phyloP scores from a whole-genome alignment of 2,797 vertebrate genomes.

The Diplodus sargus region DNA sequence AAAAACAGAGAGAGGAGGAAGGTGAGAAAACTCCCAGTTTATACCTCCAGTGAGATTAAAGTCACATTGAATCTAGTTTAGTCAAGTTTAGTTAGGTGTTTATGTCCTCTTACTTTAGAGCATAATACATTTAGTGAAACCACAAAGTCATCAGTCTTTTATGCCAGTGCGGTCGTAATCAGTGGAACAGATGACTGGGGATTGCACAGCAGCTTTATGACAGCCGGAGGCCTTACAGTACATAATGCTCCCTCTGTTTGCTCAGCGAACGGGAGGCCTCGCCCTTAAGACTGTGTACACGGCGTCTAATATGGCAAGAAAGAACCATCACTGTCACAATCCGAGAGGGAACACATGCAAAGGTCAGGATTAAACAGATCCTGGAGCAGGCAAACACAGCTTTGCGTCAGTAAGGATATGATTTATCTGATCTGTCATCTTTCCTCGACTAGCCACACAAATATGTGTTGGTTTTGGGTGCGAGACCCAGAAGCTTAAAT shows the following conservation, averaged over 20 bases:
- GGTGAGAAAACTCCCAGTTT: conserved; percentile 43
- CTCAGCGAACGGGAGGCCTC: conserved; percentile 71
- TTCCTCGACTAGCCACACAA: conserved; percentile 41
- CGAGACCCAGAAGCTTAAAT: conserved; percentile 43
- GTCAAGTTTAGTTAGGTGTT: not conserved
- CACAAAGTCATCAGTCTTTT: conserved; percentile 40
- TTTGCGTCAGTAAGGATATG: conserved; percentile 66
- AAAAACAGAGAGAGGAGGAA: not conserved
- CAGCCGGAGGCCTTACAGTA: conserved; percentile 50
- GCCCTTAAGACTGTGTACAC: conserved; percentile 81
- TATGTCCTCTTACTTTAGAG: conserved; percentile 3
- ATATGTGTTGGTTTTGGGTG: conserved; percentile 67
- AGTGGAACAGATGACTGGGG: conserved; percentile 58
- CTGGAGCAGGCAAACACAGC: conserved; percentile 78
- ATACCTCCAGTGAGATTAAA: not conserved
- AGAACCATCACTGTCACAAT: conserved; percentile 69
- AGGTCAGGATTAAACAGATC: conserved; percentile 86
- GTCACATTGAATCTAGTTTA: not conserved
- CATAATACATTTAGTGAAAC: not conserved
- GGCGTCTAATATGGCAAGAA: conserved; percentile 56
- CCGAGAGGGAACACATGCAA: conserved; percentile 64
- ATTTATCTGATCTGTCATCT: conserved; percentile 70
- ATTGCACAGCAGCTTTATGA: conserved; percentile 62
- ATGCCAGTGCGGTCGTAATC: conserved; percentile 35
- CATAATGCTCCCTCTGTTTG: conserved; percentile 72